Percentiles rank a stretch among this genome's conserved stretches.
Evolutionary conservation across 2,797 vertebrate genomes (phyloP).

Genomic region (Cossypha caffra): DNA sequence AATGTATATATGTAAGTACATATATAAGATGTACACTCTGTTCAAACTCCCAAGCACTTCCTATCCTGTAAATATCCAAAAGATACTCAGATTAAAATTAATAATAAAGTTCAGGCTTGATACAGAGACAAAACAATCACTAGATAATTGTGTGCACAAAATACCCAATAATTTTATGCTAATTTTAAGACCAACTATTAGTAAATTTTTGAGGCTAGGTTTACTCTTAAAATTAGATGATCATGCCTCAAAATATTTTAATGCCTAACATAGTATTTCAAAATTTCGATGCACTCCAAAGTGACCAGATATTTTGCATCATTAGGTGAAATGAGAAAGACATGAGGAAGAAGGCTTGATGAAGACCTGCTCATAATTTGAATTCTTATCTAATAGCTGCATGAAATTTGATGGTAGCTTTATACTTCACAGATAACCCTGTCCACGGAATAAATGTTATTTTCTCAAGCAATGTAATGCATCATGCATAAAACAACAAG

Average conservation of each 20-base stretch:
- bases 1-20: background rate
- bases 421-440: background rate
- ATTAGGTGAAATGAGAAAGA: background rate
- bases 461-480: background rate
- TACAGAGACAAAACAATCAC: background rate
- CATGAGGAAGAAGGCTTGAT: background rate
- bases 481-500: background rate
- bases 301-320: background rate
- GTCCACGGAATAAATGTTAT: background rate
- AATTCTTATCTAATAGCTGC: background rate
- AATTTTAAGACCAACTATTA: background rate
- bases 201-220: background rate
- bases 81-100: background rate
- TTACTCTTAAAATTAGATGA: background rate
- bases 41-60: background rate
- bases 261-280: background rate
- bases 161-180: background rate
- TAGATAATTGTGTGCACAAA: background rate
- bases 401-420: background rate
- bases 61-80: background rate
- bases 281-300: accelerated
- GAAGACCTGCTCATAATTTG: background rate
- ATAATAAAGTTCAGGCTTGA: background rate
- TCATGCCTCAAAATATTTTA: background rate
- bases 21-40: accelerated